phyloP scores from a whole-genome alignment of 1,140 invertebrate species.

The Bombus balteatus region DNA sequence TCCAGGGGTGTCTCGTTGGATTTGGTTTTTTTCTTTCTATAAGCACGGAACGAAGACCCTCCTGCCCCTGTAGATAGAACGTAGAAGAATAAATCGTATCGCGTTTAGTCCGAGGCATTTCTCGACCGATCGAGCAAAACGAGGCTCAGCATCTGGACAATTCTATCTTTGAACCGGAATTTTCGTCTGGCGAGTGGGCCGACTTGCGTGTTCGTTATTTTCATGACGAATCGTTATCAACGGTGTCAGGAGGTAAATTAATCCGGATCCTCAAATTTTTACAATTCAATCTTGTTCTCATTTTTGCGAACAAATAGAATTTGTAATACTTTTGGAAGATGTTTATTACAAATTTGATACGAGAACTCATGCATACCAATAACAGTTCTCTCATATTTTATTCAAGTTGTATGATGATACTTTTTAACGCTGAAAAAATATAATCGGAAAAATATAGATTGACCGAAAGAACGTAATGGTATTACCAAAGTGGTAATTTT shows the following conservation, averaged over 20 bases:
- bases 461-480: no score
- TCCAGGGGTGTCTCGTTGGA: constrained; percentile 14
- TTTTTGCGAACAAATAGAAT: no score
- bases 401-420: no score
- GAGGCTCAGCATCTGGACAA: constrained; percentile 55
- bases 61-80: background rate
- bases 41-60: no score
- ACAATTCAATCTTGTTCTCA: no score
- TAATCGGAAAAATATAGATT: no score
- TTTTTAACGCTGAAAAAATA: no score
- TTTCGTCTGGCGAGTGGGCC: background rate
- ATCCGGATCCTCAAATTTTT: background rate
- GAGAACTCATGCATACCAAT: no score
- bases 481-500: no score
- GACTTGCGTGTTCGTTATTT: background rate
- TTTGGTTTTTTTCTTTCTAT: background rate
- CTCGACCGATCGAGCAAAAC: constrained; percentile 46
- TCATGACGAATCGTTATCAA: background rate
- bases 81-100: constrained; percentile 49
- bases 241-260: background rate
- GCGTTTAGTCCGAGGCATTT: constrained; percentile 39
- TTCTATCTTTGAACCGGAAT: constrained; percentile 49
- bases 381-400: no score
- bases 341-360: no score
- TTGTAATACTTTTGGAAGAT: no score